phyloP scores from a whole-genome alignment of 1,140 invertebrate genomes.

The Oppia nitens region DNA sequence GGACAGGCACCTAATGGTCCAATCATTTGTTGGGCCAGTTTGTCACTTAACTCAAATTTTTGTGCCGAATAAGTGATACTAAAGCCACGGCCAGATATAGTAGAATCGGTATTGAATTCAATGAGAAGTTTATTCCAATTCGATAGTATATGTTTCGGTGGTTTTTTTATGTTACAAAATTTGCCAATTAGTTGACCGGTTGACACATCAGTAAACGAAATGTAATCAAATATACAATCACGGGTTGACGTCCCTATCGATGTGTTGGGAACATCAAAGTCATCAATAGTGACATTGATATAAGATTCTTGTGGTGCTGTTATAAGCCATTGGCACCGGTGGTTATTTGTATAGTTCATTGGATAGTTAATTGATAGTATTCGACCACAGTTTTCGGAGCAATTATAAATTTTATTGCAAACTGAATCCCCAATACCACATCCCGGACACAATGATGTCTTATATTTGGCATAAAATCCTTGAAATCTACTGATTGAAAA shows the following conservation, averaged over 20 bases:
- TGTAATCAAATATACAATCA: slow-evolving; percentile 22
- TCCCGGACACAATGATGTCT: slow-evolving; percentile 22
- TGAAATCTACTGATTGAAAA: slow-evolving; percentile 21
- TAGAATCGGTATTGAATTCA: slow-evolving; percentile 23
- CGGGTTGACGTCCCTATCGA: not conserved
- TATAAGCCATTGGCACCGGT: slow-evolving; percentile 24
- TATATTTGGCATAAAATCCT: slow-evolving; percentile 9
- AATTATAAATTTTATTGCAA: slow-evolving; percentile 19
- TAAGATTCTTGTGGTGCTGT: slow-evolving; percentile 19
- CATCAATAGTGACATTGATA: slow-evolving; percentile 23
- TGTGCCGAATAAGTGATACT: slow-evolving; percentile 19
- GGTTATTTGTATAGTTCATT: slow-evolving; percentile 21
- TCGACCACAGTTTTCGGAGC: slow-evolving; percentile 20
- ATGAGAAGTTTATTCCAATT: slow-evolving; percentile 23
- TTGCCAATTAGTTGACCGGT: slow-evolving; percentile 19
- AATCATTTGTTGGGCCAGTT: slow-evolving; percentile 11
- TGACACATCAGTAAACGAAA: slow-evolving; percentile 22
- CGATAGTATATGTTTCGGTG: slow-evolving; percentile 20
- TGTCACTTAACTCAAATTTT: slow-evolving; percentile 18
- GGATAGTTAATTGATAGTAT: slow-evolving; percentile 24
- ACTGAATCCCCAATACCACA: slow-evolving; percentile 23
- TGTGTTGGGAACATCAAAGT: slow-evolving; percentile 21
- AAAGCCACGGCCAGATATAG: slow-evolving; percentile 21
- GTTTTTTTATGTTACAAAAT: slow-evolving; percentile 22
- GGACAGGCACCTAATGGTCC: slow-evolving; percentile 15